Percentiles rank a stretch among this genome's conserved stretches.
Conservation (phyloP, 2,888 invertebrate genomes). For the Eristalinus sepulchralis region DNA sequence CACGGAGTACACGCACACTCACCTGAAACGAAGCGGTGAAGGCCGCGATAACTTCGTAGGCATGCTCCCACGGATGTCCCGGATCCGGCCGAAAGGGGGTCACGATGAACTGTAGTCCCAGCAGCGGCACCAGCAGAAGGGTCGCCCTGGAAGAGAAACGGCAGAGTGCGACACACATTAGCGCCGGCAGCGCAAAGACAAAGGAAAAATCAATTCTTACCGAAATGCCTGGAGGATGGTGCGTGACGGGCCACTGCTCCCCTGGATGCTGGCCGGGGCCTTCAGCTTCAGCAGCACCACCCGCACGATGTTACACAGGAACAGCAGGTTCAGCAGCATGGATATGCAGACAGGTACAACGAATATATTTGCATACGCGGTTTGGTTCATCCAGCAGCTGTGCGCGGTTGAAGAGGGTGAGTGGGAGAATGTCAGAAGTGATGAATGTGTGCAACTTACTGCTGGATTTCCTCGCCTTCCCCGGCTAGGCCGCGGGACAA, state of each 20-base stretch:
- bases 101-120: constrained; percentile 94
- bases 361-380: constrained; percentile 87
- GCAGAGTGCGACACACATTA: background rate
- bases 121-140: constrained; percentile 92
- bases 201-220: constrained; percentile 79
- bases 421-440: background rate
- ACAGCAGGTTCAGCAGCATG: constrained; percentile 90
- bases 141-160: constrained; percentile 85
- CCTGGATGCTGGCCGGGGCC: constrained; percentile 85
- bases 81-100: constrained; percentile 91
- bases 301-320: constrained; percentile 94
- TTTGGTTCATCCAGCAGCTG: constrained; percentile 90
- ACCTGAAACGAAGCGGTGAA: constrained; percentile 94
- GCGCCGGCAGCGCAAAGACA: background rate
- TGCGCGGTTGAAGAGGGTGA: background rate
- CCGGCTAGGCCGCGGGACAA: constrained; percentile 84
- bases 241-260: constrained; percentile 84
- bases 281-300: constrained; percentile 91
- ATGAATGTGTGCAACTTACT: constrained; percentile 82
- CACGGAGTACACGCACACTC: constrained; percentile 74
- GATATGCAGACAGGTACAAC: constrained; percentile 90
- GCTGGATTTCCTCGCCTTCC: constrained; percentile 81
- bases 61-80: constrained; percentile 87
- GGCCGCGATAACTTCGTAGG: constrained; percentile 92
- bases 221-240: constrained; percentile 89